phyloP scores from a whole-genome alignment of 2,113 vertebrate genomes.

The Caranx ignobilis region DNA sequence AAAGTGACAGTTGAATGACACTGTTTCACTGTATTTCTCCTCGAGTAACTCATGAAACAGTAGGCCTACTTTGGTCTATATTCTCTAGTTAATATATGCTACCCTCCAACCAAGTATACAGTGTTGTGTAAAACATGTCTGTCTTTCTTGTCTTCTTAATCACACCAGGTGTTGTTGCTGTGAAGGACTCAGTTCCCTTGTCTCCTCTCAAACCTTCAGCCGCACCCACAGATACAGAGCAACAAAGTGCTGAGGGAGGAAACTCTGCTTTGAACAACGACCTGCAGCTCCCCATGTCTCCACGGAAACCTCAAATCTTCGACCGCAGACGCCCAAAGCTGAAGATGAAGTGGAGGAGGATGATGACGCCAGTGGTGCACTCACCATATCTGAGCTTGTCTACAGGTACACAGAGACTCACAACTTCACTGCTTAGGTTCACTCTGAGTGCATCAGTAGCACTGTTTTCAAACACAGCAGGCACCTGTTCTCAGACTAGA shows the following conservation, averaged over 20 bases:
- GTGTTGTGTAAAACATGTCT: neutral
- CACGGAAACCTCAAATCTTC: conserved; percentile 69
- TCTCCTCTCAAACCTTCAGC: conserved; percentile 77
- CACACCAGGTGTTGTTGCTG: conserved; percentile 73
- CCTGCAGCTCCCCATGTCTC: conserved; percentile 64
- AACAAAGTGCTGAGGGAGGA: conserved; percentile 53
- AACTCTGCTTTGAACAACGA: conserved; percentile 39
- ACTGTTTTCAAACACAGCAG: too few species aligned
- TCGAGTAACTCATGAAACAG: neutral
- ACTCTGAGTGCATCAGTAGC: neutral
- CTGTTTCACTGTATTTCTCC: neutral
- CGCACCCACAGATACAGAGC: conserved; percentile 59
- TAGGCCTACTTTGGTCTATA: neutral
- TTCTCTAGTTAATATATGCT: neutral
- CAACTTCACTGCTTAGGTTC: neutral
- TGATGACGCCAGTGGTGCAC: conserved; percentile 83
- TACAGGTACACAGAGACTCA: conserved; percentile 81
- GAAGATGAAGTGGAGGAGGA: conserved; percentile 73
- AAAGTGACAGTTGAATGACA: neutral
- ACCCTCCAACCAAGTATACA: neutral
- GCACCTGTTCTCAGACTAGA: too few species aligned
- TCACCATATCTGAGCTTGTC: conserved; percentile 93
- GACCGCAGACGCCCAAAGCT: conserved; percentile 66
- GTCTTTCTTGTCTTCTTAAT: conserved; percentile 6
- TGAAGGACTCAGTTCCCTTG: conserved; percentile 79